Percentiles rank a stretch among this genome's conserved stretches.
phyloP scores from a whole-genome alignment of 2,888 invertebrate genomes.

The Pyrgus malvae region DNA sequence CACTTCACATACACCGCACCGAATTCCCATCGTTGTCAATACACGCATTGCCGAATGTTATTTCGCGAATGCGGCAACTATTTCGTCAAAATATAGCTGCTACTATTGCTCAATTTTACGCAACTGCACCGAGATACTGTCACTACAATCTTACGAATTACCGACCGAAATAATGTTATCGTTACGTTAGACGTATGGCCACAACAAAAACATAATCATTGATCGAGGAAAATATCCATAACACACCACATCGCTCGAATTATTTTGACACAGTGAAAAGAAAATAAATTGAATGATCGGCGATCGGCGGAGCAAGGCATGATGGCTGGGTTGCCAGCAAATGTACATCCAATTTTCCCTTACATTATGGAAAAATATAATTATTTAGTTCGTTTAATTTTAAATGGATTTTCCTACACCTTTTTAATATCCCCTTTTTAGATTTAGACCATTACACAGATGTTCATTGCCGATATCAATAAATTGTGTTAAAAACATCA shows the following conservation, averaged over 20 bases:
- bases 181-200: slow-evolving; percentile 46
- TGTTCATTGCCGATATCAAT: no score
- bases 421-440: no score
- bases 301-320: background rate
- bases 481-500: no score
- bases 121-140: slow-evolving; percentile 47
- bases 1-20: slow-evolving; percentile 47
- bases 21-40: slow-evolving; percentile 44
- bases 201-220: slow-evolving; percentile 75
- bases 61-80: slow-evolving; percentile 36
- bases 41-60: slow-evolving; percentile 33
- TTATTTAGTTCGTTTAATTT: background rate
- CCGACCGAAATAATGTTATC: slow-evolving; percentile 36
- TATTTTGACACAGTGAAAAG: slow-evolving; percentile 55
- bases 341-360: background rate
- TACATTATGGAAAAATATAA: background rate
- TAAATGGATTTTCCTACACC: no score
- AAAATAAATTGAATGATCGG: slow-evolving; percentile 18
- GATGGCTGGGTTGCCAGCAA: slow-evolving; percentile 10
- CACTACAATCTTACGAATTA: slow-evolving; percentile 38
- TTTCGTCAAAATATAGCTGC: slow-evolving; percentile 21
- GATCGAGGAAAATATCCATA: slow-evolving; percentile 52
- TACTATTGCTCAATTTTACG: slow-evolving; percentile 40
- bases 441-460: no score
- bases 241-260: slow-evolving; percentile 42